Evolutionary conservation across 1,140 invertebrate genomes (phyloP), one percentile per base, ranked within the genome.

Genomic region (Drosophila carrolli): DNA sequence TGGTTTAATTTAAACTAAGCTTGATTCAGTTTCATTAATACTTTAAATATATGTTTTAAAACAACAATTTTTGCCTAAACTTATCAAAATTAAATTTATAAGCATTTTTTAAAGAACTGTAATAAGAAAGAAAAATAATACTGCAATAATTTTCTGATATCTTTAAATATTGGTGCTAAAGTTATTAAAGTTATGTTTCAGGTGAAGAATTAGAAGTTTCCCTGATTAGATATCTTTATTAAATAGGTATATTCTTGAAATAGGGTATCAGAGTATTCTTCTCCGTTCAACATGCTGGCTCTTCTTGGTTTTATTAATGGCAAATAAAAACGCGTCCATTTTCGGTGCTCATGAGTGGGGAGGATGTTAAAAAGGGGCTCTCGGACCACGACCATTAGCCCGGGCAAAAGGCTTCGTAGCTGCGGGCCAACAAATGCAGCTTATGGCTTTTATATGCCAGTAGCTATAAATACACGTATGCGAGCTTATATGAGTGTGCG

Each of bases 371-470:
- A 57, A 6, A 11, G 29, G 38, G 23, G 14, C 23, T 3, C 13
- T 61, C 19, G 50, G 60, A 43, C 66, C 53, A 38, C 27, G 37
- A 71, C 68, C 72, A 75, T 75, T 75, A 75, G 71, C 59, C 51
- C 9, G 16, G 66, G 44, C 54, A 57, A 40, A 71, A 58, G 44
- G 68, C 68, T 71, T 57, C 40, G 32, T 53, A n/a, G 65, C 65
- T 66, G 47, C 38, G 13, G 48, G 32, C 67, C 66, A 44, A 47
- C 71, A 57, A 65, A 75, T 75, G 71, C 73, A 75, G 54, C 61
- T 38, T 67, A 75, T 75, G 73, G 72, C 54, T 67, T 32, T 75
- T 43, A 53, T 75, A 41, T 56, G 60, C 51, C 57, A 74, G 29
- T 47, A 32, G 43, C 72, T 71, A 72, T 72, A 72, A 74, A 62